Evolutionary conservation across 1,140 invertebrate genomes (phyloP).

Genomic region (Psilanteris sp.): DNA sequence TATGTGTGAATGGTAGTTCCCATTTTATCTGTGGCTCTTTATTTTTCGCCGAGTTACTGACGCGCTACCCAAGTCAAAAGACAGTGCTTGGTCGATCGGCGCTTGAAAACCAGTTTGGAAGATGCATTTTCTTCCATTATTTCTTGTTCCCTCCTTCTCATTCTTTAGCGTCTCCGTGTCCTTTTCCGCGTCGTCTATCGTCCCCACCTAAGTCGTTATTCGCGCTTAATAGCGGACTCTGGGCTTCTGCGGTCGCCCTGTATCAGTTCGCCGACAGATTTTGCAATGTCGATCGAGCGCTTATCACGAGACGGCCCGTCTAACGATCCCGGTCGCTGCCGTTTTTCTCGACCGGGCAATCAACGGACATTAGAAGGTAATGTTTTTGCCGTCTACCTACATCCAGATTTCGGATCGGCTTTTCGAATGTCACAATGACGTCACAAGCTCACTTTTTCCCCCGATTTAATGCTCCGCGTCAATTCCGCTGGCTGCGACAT

Average conservation of each 20-base stretch:
- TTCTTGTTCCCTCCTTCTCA: slow-evolving; percentile 27
- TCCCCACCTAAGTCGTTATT: slow-evolving; percentile 29
- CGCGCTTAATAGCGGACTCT: slow-evolving; percentile 11
- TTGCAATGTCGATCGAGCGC: slow-evolving; percentile 29
- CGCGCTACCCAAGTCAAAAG: slow-evolving; percentile 40
- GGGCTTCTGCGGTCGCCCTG: background rate
- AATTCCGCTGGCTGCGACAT: slow-evolving; percentile 1
- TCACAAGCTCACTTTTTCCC: slow-evolving; percentile 8
- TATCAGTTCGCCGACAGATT: slow-evolving; percentile 35
- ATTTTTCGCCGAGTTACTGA: slow-evolving; percentile 40
- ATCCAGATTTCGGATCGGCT: slow-evolving; percentile 5
- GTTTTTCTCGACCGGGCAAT: slow-evolving; percentile 41
- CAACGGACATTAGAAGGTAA: slow-evolving; percentile 48
- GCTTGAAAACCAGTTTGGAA: slow-evolving; percentile 56
- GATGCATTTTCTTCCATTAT: slow-evolving; percentile 57
- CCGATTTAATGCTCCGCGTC: slow-evolving; percentile 13
- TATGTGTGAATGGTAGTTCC: slow-evolving; percentile 27
- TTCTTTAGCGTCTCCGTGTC: slow-evolving; percentile 7
- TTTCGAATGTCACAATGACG: slow-evolving; percentile 11
- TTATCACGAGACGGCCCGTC: slow-evolving; percentile 23
- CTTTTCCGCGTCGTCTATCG: slow-evolving; percentile 38
- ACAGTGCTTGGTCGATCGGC: slow-evolving; percentile 16
- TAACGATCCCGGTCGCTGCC: slow-evolving; percentile 4
- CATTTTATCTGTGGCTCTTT: slow-evolving; percentile 44
- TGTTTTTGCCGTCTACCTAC: slow-evolving; percentile 23